These are phyloP conservation scores for Leucophenga maculata DNA, from an alignment of 2,888 invertebrate genomes.

Conservation along the genomic window DNA sequence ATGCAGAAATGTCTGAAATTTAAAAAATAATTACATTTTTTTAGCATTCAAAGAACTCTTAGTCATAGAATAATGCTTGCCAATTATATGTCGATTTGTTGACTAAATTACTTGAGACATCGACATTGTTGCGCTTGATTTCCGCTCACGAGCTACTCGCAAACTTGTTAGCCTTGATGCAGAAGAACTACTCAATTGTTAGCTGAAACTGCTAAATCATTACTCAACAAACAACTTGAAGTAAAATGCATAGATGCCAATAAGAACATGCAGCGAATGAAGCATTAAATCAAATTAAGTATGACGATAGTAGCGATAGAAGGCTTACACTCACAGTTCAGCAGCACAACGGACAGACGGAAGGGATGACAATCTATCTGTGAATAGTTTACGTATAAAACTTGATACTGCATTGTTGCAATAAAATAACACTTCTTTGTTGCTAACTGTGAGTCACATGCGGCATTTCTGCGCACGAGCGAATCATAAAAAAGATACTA, in stretches of 20 bases:
- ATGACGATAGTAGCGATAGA: too few species aligned
- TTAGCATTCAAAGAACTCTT: not conserved
- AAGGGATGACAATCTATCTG: too few species aligned
- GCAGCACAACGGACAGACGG: too few species aligned
- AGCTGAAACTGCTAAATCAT: not conserved
- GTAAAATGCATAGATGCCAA: not conserved
- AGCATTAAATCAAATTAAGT: not conserved
- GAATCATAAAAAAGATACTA: too few species aligned
- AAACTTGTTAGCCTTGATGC: slow-evolving; percentile 22
- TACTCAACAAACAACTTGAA: slow-evolving; percentile 5
- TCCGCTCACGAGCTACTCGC: slow-evolving; percentile 11
- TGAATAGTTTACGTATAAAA: too few species aligned
- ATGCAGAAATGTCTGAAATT: too few species aligned
- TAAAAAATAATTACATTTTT: too few species aligned
- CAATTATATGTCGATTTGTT: slow-evolving; percentile 7
- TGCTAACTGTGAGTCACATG: too few species aligned
- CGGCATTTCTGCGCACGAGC: too few species aligned
- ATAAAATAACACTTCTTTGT: too few species aligned
- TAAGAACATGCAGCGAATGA: not conserved
- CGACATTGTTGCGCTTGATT: slow-evolving; percentile 17
- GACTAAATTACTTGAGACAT: not conserved
- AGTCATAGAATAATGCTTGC: not conserved
- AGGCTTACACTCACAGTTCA: too few species aligned
- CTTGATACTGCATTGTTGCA: too few species aligned
- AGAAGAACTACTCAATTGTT: slow-evolving; percentile 5